Evolutionary conservation across 1,140 invertebrate genomes (phyloP).

Genomic region (Drosophila bocqueti): DNA sequence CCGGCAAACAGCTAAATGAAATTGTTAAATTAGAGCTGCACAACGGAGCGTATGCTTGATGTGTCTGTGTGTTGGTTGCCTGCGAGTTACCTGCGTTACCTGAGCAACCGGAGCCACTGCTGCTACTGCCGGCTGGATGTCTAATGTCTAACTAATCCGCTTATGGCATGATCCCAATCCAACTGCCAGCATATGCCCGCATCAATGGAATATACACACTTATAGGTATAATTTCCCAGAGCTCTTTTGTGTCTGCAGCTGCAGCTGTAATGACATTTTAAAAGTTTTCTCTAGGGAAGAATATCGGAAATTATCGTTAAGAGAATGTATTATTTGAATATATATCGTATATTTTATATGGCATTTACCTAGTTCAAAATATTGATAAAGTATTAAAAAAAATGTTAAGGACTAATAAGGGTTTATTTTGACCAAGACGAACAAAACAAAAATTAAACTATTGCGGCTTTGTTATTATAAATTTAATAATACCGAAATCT

Average conservation of each 20-base stretch:
- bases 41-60: constrained; percentile 73
- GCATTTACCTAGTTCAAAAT: not conserved
- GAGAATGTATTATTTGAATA: not conserved
- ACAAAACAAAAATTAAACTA: too few relatives aligned
- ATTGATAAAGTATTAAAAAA: accelerated
- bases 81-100: constrained; percentile 17
- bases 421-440: not conserved
- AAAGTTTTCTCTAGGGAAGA: constrained; percentile 42
- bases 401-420: not conserved
- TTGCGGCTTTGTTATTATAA: not conserved
- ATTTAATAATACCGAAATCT: not conserved
- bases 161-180: constrained; percentile 68
- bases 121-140: constrained; percentile 7
- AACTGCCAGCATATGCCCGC: constrained; percentile 41
- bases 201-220: constrained; percentile 30
- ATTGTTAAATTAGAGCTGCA: constrained; percentile 75
- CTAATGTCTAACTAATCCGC: constrained; percentile 66
- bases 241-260: constrained; percentile 15
- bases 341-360: not conserved
- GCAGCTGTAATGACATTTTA: constrained; percentile 72
- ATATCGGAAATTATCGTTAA: not conserved
- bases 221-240: constrained; percentile 2
- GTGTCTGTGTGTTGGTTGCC: constrained; percentile 36
- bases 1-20: constrained; percentile 68
- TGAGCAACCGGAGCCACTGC: constrained; percentile 13